phyloP scores from a whole-genome alignment of 2,113 vertebrate species.

The Malurus alboscapulatus region DNA sequence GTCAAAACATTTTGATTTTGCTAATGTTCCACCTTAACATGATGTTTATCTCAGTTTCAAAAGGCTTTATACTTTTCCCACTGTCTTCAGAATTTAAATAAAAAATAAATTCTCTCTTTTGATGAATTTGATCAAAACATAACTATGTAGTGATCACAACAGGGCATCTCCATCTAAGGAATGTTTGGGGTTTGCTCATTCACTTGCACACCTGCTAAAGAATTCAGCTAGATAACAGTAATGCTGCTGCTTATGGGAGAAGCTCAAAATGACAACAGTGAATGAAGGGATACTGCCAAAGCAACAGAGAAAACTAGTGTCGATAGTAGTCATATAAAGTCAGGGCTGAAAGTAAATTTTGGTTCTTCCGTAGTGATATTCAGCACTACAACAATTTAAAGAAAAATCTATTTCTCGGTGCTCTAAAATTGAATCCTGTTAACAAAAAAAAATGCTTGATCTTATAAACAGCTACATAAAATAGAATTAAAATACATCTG shows the following conservation, averaged over 20 bases:
- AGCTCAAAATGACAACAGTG: neutral
- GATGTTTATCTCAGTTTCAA: neutral
- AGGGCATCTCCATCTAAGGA: neutral
- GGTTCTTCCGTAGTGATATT: conserved; percentile 12
- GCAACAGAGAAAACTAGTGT: conserved; percentile 10
- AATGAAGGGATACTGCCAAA: conserved; percentile 8
- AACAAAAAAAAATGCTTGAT: neutral
- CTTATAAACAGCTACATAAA: neutral
- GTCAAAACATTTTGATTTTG: neutral
- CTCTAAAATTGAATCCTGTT: neutral
- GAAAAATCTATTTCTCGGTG: neutral
- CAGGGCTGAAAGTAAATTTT: conserved; percentile 51
- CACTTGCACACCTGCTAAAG: neutral
- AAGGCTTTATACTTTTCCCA: neutral
- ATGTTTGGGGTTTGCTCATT: neutral
- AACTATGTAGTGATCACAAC: neutral
- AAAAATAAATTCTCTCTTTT: neutral
- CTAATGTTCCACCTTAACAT: neutral
- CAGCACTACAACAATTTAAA: conserved; percentile 4
- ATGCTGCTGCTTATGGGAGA: conserved; percentile 11
- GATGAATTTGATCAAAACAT: neutral
- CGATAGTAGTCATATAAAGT: conserved; percentile 36
- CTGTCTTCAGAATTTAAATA: neutral
- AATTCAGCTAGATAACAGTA: neutral
- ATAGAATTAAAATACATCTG: neutral